Base-by-base conservation (phyloP, 2,113 vertebrate species). In the Archocentrus centrarchus region DNA sequence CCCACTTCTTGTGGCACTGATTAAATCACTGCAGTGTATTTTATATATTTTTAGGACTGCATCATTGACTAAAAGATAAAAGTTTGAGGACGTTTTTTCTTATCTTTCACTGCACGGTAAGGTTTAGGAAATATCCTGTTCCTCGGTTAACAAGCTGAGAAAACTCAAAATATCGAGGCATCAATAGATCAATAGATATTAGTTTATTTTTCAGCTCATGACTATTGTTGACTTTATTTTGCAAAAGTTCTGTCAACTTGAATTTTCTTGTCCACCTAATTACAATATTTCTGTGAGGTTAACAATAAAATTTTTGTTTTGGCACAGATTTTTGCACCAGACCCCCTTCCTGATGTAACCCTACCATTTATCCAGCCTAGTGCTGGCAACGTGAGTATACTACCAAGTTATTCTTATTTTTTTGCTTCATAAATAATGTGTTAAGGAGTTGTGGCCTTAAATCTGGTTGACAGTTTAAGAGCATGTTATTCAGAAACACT, bases 341-440 rank as follows among this genome's bases (percentile, higher is more conserved):
- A 35, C 32, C 0, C 18, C 60, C 32, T 35, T 37, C 32, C 32
- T 62, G 60, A 35, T 62, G 18, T 30, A 62, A 10, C 64, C 8
- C 41, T 70, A 24, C 22, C 15, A 50, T 70, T 30, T 30, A 70
- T 30, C 41, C 15, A 6, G 18, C 15, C 11, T 18, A 18, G 44
- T 9, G 0, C 66, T 15, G 17, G 66, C 0, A 18, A 3, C 50
- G 17, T 15, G 11, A 0, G 5, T 10, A 0, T 7, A 18, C 22
- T 6, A 50, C 15, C 66, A 17, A 22, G 11, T 50, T 70, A 30
- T 30, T 27, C 24, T 73, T 47, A 27, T 50, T 20, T 68, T 47
- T 10, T 2, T 30, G 30, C 0, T 0, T 73, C 27, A 50, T 53
- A 73, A 73, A 73, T 73, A 27, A 37, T 27, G 17, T 44, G 75